Percentiles rank a stretch among this genome's conserved stretches.
phyloP scores from a whole-genome alignment of 1,140 invertebrate genomes.

The Plutomurus gul region DNA sequence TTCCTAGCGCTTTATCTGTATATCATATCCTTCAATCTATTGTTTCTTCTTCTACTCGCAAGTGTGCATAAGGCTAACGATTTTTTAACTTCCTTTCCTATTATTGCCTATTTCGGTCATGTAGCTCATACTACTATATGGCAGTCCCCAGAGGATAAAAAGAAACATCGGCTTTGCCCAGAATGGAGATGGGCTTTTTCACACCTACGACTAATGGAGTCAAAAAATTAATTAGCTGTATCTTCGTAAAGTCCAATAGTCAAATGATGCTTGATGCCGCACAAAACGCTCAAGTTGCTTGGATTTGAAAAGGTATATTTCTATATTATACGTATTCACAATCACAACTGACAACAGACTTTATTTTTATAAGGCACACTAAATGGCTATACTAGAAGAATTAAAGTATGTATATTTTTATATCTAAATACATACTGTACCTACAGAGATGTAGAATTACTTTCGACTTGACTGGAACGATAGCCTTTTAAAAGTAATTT shows the following conservation, averaged over 20 bases:
- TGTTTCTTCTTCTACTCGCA: no score
- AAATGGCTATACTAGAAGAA: no score
- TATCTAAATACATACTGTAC: no score
- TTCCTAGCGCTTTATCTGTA: neutral
- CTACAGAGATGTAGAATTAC: no score
- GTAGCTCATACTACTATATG: neutral
- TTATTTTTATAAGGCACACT: no score
- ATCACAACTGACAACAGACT: no score
- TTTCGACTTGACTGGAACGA: neutral
- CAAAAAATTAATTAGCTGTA: slow-evolving; percentile 33
- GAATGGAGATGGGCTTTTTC: neutral
- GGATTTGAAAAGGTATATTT: no score
- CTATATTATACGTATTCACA: no score
- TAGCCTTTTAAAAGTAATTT: neutral
- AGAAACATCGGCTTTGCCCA: no score
- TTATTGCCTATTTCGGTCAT: neutral
- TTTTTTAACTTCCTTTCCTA: neutral
- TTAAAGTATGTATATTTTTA: no score
- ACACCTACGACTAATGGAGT: slow-evolving; percentile 11
- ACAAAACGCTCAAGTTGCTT: no score
- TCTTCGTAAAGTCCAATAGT: neutral
- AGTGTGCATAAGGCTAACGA: neutral
- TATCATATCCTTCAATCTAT: neutral
- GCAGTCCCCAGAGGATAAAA: no score
- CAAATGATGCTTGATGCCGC: neutral